Conservation (phyloP, 2,888 invertebrate genomes). For the Pristionchus japonicus region DNA sequence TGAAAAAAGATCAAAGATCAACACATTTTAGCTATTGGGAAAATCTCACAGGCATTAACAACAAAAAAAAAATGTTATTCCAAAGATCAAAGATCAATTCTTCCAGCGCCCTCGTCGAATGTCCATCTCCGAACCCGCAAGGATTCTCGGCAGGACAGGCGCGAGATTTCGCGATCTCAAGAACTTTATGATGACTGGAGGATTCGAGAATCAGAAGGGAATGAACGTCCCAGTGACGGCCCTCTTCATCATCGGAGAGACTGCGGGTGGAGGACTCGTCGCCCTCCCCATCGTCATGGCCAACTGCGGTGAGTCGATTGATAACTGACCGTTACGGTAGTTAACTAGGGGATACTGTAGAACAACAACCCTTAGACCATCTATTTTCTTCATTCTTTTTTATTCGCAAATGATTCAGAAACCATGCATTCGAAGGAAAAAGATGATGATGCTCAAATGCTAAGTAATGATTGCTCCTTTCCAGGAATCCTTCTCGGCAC, state of each 20-base stretch:
- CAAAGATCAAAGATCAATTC: not conserved
- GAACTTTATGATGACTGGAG: not conserved
- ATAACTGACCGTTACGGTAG: not conserved
- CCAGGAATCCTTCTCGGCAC: conserved; percentile 58
- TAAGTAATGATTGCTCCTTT: too few relatives aligned
- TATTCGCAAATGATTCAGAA: not conserved
- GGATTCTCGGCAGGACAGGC: not conserved
- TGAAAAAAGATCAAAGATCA: too few relatives aligned
- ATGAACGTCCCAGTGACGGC: conserved; percentile 66
- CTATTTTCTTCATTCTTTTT: not conserved
- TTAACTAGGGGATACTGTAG: too few relatives aligned
- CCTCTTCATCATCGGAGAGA: conserved; percentile 70
- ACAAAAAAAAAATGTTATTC: too few relatives aligned
- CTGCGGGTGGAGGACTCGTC: conserved; percentile 72
- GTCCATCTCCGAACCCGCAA: not conserved
- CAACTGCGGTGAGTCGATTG: conserved; percentile 60
- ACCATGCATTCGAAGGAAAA: too few relatives aligned
- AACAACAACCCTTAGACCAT: not conserved
- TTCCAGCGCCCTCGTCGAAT: not conserved
- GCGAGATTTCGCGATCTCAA: conserved; percentile 4
- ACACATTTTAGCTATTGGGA: too few relatives aligned
- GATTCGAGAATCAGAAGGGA: conserved; percentile 55
- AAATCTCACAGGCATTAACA: too few relatives aligned
- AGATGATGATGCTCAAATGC: too few relatives aligned
- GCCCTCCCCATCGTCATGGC: conserved; percentile 69